These are phyloP conservation scores for Rana temporaria DNA, from an alignment of 2,113 vertebrate species.

Conservation along the genomic window DNA sequence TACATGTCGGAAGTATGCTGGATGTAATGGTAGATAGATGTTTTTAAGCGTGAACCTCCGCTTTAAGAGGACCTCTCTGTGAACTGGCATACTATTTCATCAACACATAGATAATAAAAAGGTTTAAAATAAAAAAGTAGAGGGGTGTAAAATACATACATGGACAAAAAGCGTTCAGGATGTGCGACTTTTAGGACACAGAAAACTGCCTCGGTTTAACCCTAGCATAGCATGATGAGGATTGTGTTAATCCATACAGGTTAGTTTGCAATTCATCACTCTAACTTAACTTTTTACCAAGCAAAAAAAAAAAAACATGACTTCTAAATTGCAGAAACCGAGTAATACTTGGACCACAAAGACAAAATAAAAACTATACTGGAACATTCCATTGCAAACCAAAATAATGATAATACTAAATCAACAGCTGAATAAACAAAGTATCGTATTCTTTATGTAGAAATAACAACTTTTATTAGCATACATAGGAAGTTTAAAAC, in stretches of 20 bases:
- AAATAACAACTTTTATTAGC: background rate
- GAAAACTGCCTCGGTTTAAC: too few relatives aligned
- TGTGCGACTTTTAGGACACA: background rate
- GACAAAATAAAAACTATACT: background rate
- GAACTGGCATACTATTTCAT: background rate
- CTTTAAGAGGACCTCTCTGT: background rate
- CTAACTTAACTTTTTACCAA: background rate
- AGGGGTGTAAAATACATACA: background rate
- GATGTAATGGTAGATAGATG: too few relatives aligned
- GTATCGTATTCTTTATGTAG: constrained; percentile 25
- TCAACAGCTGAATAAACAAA: constrained; percentile 27
- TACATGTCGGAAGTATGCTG: too few relatives aligned
- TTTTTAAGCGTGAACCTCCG: too few relatives aligned
- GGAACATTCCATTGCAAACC: background rate
- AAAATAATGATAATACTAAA: constrained; percentile 1
- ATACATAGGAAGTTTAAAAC: background rate
- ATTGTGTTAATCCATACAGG: too few relatives aligned
- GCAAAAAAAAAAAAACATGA: background rate
- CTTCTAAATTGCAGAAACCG: background rate
- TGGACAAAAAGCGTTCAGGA: background rate
- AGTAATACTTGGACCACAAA: background rate
- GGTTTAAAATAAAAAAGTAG: background rate
- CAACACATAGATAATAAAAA: constrained; percentile 8
- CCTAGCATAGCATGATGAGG: background rate
- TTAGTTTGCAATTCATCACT: background rate